A percentile compares a stretch with the other conserved stretches of the same genome.
phyloP scores from a whole-genome alignment of 2,797 vertebrate species.

The Selene dorsalis region DNA sequence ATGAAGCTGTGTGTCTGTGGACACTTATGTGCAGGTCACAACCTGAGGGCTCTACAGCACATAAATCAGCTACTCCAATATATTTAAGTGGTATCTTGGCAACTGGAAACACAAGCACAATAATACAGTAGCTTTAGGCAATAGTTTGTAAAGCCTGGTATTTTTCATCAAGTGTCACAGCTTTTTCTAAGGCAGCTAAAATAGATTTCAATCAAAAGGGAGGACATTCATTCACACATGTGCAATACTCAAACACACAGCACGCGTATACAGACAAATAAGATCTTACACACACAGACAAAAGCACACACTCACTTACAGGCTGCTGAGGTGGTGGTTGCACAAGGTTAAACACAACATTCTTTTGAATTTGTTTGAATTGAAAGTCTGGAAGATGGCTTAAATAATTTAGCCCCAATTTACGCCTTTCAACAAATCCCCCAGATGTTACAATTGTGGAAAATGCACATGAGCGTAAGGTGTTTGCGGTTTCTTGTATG shows the following conservation, averaged over 20 bases:
- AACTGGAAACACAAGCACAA: constrained; percentile 60
- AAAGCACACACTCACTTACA: not conserved
- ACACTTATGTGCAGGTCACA: constrained; percentile 25
- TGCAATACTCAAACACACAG: constrained; percentile 11
- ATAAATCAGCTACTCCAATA: constrained; percentile 49
- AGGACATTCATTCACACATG: not conserved
- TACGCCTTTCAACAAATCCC: not conserved
- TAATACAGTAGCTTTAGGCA: constrained; percentile 51
- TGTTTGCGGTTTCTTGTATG: not conserved
- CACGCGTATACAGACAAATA: not conserved
- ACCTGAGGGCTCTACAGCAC: constrained; percentile 31
- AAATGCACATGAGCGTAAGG: too few relatives aligned
- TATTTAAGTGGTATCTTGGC: constrained; percentile 64
- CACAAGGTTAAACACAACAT: not conserved
- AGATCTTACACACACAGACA: not conserved
- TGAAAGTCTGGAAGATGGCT: not conserved
- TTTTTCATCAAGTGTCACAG: constrained; percentile 49
- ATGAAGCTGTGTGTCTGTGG: not conserved
- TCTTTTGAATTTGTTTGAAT: not conserved
- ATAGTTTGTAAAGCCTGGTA: constrained; percentile 40
- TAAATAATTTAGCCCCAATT: not conserved
- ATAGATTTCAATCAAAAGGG: constrained; percentile 32
- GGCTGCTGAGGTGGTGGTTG: not conserved
- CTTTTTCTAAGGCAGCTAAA: constrained; percentile 44
- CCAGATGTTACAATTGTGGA: not conserved